Evolutionary conservation across 2,797 vertebrate species (phyloP).

Genomic region (Typhlichthys eigenmanni): DNA sequence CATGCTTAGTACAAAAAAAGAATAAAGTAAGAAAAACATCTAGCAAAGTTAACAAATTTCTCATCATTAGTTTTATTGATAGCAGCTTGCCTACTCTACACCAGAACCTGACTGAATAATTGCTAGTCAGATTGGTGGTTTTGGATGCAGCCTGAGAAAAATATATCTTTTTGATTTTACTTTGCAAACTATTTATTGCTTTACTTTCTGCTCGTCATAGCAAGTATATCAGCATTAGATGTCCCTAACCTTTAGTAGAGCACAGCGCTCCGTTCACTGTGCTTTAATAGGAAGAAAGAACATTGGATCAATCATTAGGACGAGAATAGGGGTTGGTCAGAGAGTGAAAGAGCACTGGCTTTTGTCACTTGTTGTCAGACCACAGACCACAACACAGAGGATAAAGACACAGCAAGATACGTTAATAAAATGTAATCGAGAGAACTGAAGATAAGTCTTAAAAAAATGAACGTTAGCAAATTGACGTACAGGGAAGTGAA

Average conservation of each 20-base stretch:
- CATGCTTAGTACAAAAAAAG: conserved; percentile 50
- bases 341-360: conserved; percentile 4
- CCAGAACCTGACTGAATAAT: background rate
- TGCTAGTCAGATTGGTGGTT: background rate
- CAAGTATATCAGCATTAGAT: background rate
- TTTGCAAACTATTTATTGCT: conserved; percentile 14
- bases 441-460: conserved; percentile 6
- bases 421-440: conserved; percentile 16
- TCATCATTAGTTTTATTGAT: background rate
- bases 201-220: conserved; percentile 1
- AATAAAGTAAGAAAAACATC: too few relatives aligned
- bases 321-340: conserved; percentile 13
- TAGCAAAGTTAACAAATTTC: background rate
- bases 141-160: background rate
- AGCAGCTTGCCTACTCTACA: background rate
- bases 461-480: background rate
- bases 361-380: conserved; percentile 15
- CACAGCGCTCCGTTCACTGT: conserved; percentile 4
- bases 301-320: conserved; percentile 7
- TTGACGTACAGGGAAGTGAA: background rate
- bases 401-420: background rate
- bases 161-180: background rate
- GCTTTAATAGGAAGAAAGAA: conserved; percentile 4
- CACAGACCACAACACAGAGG: conserved; percentile 5
- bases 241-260: background rate